These are phyloP conservation scores for Haliaeetus leucogaster DNA, from an alignment of 2,113 vertebrate genomes.

Conservation along the genomic window DNA sequence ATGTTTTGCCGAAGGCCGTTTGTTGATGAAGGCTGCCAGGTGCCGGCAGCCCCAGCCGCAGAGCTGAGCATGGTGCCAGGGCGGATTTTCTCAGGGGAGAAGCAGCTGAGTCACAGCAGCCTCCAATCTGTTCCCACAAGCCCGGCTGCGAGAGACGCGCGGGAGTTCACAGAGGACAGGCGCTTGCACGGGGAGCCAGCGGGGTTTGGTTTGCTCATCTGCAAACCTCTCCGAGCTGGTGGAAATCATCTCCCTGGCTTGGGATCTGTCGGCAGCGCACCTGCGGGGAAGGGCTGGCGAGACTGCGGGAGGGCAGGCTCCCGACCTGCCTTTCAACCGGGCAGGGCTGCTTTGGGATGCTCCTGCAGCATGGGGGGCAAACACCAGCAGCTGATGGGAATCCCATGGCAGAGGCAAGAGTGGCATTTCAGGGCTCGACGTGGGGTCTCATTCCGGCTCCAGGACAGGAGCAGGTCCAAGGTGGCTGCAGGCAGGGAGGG, in stretches of 20 bases:
- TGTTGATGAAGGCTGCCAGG: slow-evolving; percentile 23
- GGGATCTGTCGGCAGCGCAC: background rate
- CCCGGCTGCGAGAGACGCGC: background rate
- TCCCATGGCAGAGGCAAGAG: background rate
- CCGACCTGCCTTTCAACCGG: background rate
- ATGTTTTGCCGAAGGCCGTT: slow-evolving; percentile 12
- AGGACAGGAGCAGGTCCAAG: background rate
- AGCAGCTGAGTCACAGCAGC: slow-evolving; percentile 45
- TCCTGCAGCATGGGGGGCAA: background rate
- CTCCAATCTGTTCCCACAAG: slow-evolving; percentile 26
- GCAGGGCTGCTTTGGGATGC: background rate
- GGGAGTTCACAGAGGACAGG: background rate
- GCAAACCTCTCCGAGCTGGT: background rate
- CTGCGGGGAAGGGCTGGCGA: background rate
- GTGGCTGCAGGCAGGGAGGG: background rate
- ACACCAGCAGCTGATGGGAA: background rate
- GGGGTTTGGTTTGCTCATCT: background rate
- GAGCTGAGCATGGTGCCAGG: background rate
- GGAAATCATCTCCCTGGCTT: background rate
- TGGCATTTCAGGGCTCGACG: accelerated
- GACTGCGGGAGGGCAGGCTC: background rate
- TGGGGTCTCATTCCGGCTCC: background rate
- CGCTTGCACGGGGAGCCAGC: background rate
- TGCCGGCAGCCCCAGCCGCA: background rate
- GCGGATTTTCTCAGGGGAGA: slow-evolving; percentile 41